Evolutionary conservation across 1,140 invertebrate genomes (phyloP).

Genomic region (Nixonia krombeini): DNA sequence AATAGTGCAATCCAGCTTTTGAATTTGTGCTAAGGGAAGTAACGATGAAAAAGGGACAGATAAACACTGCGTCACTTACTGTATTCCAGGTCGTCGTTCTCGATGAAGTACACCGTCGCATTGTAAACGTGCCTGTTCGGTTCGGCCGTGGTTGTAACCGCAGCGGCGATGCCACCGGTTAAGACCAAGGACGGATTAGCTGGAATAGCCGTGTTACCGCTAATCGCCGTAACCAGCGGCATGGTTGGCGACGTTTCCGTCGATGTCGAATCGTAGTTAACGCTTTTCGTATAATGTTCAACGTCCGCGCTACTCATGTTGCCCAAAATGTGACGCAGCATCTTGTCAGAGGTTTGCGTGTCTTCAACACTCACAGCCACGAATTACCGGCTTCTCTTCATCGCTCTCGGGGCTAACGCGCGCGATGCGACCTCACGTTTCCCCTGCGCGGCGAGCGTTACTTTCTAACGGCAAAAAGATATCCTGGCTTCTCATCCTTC

Average conservation of each 20-base stretch:
- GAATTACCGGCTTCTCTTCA: too few relatives aligned
- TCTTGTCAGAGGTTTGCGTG: slow-evolving; percentile 9
- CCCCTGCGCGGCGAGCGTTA: too few relatives aligned
- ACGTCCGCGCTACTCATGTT: slow-evolving; percentile 23
- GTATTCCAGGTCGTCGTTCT: slow-evolving; percentile 68
- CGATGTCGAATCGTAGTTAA: slow-evolving; percentile 51
- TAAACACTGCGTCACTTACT: slow-evolving; percentile 66
- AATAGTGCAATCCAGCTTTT: too few relatives aligned
- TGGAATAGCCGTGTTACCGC: slow-evolving; percentile 56
- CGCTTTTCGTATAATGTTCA: slow-evolving; percentile 27
- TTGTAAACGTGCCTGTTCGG: slow-evolving; percentile 62
- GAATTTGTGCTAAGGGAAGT: too few relatives aligned
- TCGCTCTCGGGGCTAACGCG: too few relatives aligned
- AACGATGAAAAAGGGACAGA: too few relatives aligned
- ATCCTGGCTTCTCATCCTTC: too few relatives aligned
- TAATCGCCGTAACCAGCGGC: slow-evolving; percentile 57
- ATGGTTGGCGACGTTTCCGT: slow-evolving; percentile 52
- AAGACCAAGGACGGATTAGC: slow-evolving; percentile 64
- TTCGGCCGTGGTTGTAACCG: slow-evolving; percentile 59
- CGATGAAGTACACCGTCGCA: slow-evolving; percentile 58
- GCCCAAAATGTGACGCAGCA: slow-evolving; percentile 46
- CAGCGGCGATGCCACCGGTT: slow-evolving; percentile 48
- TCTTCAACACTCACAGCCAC: not conserved
- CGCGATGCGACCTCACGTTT: too few relatives aligned
- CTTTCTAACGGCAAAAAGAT: too few relatives aligned